Base-by-base conservation (phyloP, 2,113 vertebrate genomes). In the Campylorhamphus procurvoides region DNA sequence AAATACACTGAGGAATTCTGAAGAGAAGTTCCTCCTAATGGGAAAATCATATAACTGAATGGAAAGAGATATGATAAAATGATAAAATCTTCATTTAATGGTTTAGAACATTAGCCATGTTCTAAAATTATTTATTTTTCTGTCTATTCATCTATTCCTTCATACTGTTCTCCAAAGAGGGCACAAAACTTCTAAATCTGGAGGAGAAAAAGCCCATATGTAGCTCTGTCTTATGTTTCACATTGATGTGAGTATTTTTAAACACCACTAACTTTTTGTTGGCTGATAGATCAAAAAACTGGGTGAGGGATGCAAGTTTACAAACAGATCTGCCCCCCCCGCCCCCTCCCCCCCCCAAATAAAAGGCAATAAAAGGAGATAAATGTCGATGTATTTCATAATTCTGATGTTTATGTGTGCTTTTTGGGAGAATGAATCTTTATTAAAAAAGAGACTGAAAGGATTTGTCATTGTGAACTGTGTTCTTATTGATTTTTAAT, bases 51-150 rank as follows among this genome's bases (percentile, higher is more conserved):
- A n/a, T 9, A 64, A 74, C 14, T 24, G 40, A 89, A 77, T 37
- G 72, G 44, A 81, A 89, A 90, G 14, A 59, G 3, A 74, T 62
- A 55, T 44, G 55, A 81, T 35, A 63, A 92, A 93, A 35, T 64
- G 62, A 68, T 14, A 85, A 93, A 90, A 92, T 64, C 5, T 59
- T 84, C 4, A 55, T 74, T 46, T 92, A 92, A 90, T 86, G 64
- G 33, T 74, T 84, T 89, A 77, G 55, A 86, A 78, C 33, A 81
- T 84, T 35, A 68, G 12, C 63, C 12, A 75, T 33, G 69, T 52
- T 94, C 94, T 79, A 72, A 91, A 89, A 64, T 60, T 78, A 55
- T 84, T 76, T 84, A 29, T 77, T 14, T 74, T 84, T 82, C 80
- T 87, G 19, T 53, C 28, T 56, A 8, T 75, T 87, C 7, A 62